Conservation (phyloP, 2,797 vertebrate species). For the Phalanger gymnotis region DNA sequence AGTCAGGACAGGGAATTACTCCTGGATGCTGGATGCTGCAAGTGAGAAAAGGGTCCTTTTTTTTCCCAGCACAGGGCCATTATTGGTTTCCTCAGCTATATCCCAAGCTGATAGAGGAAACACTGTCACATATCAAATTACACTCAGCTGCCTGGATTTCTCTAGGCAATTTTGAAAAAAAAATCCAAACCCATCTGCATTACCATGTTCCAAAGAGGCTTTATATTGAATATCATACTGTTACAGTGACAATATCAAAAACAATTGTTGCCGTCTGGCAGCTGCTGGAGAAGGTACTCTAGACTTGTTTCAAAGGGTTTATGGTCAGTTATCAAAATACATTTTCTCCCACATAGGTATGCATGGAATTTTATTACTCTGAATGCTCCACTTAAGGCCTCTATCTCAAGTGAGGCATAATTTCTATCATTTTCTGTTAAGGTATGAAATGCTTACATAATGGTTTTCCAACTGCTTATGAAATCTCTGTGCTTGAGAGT, state of each 20-base stretch:
- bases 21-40: neutral
- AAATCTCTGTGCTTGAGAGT: neutral
- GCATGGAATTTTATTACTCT: neutral
- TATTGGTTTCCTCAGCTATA: slow-evolving; percentile 18
- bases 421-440: neutral
- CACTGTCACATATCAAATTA: neutral
- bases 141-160: neutral
- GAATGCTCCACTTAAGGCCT: slow-evolving; percentile 2
- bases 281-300: neutral
- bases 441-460: neutral
- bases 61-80: slow-evolving; percentile 14
- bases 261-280: neutral
- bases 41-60: neutral
- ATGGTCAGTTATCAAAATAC: slow-evolving; percentile 6
- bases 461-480: neutral
- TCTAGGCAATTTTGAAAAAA: slow-evolving; percentile 44
- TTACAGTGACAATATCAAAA: slow-evolving; percentile 5
- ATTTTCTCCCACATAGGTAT: neutral
- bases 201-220: slow-evolving; percentile 28
- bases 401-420: slow-evolving; percentile 21
- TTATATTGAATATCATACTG: neutral
- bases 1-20: slow-evolving; percentile 1
- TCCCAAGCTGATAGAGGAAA: slow-evolving; percentile 19
- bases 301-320: slow-evolving; percentile 12
- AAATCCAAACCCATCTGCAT: neutral